Evolutionary conservation across 2,888 invertebrate genomes (phyloP), one percentile per base, ranked within the genome.

Genomic region (Microctonus aethiopoides): DNA sequence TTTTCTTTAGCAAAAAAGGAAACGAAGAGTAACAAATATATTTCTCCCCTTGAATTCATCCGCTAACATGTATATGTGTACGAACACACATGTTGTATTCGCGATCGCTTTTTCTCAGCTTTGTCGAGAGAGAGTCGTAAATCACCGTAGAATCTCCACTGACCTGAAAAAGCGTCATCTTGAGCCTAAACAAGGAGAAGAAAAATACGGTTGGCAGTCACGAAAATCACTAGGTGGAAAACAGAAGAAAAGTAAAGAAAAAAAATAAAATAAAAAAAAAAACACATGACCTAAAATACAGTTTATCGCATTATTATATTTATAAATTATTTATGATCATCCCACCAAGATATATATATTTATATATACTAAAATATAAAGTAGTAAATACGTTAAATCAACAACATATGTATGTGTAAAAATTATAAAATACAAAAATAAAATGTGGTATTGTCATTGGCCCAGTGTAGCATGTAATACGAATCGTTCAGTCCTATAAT

Each of bases 401-500:
- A n/a, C n/a, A n/a, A n/a, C n/a, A 39, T 11, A 13, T 2, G 1
- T n/a, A 46, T 46, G 16, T 20, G 7, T 4, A 20, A 20, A 46
- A 20, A 46, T 46, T 46, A 29, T 7, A 29, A 29, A 29, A 29
- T 29, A 29, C n/a, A 5, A 3, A 29, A 29, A 29, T 29, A 6
- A n/a, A 20, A n/a, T n/a, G 16, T 46, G 70, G 70, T 70, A 74
- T 70, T 72, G 73, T 68, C 64, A 73, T 75, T 75, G 74, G 73
- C 63, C 69, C 67, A 20, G 22, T 39, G 70, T 46, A 51, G 68
- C 59, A 67, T 70, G 70, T 68, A 75, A 73, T 70, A 63, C 60
- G 36, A 65, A 69, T 68, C 68, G 71, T 73, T 71, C 70, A 76
- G 68, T 72, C 72, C 72, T 67, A 72, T 74, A 77, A 77, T 76